Conservation (phyloP, 2,797 vertebrate genomes). For the Anas georgica region DNA sequence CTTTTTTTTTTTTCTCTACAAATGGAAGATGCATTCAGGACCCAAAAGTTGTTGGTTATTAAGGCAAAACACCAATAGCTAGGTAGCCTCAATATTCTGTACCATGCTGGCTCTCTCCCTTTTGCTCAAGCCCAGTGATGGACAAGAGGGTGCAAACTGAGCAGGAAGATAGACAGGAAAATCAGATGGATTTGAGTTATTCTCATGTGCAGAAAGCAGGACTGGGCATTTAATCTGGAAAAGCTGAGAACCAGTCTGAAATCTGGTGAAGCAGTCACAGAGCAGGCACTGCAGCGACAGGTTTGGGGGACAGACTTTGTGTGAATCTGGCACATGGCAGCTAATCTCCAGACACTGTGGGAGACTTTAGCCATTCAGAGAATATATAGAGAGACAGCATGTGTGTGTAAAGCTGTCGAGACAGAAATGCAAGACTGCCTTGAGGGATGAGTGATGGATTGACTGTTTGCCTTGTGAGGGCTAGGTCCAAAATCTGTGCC, state of each 20-base stretch:
- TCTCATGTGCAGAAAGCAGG: not conserved
- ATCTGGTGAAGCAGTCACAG: not conserved
- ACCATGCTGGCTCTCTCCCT: not conserved
- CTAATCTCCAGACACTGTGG: too few relatives aligned
- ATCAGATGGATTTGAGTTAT: not conserved
- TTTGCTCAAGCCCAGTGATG: not conserved
- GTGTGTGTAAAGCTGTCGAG: too few relatives aligned
- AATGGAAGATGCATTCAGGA: not conserved
- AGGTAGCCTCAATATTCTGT: not conserved
- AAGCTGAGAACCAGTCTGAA: not conserved
- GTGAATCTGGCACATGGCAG: not conserved
- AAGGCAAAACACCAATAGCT: not conserved
- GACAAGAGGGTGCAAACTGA: too few relatives aligned
- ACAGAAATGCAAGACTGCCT: too few relatives aligned
- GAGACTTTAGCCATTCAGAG: too few relatives aligned
- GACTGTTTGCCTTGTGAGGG: not conserved
- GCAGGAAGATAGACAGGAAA: not conserved
- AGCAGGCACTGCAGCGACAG: not conserved
- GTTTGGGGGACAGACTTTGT: not conserved
- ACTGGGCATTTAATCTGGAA: not conserved
- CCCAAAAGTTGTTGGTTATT: not conserved
- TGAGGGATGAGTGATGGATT: not conserved
- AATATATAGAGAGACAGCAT: too few relatives aligned
- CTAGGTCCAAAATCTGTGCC: not conserved
- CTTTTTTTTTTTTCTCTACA: too few relatives aligned